Conservation (phyloP, 2,113 vertebrate species). For the Zingel zingel region DNA sequence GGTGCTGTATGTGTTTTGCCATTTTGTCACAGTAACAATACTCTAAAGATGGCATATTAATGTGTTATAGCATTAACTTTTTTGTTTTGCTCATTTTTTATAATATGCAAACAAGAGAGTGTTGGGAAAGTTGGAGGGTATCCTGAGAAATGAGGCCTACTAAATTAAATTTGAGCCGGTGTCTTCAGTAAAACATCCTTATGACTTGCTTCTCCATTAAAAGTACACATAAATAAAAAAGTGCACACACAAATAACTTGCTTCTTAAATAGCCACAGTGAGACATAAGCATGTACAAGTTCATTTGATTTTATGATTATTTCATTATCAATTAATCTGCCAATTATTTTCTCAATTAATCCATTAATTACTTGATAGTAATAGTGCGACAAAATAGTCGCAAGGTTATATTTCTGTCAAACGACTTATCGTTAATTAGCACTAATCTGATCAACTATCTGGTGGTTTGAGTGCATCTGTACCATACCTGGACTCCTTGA, state of each 20-base stretch:
- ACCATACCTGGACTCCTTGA: not conserved
- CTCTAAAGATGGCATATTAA: not conserved
- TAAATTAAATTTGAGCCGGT: not conserved
- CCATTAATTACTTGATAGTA: not conserved
- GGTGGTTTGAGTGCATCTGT: not conserved
- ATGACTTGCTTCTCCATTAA: not conserved
- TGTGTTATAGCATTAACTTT: not conserved
- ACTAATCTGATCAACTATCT: not conserved
- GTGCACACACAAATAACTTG: not conserved
- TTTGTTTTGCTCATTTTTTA: not conserved
- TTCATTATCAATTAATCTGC: not conserved
- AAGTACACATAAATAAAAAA: not conserved
- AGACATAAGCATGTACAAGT: not conserved
- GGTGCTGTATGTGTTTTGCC: no score
- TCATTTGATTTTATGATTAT: not conserved
- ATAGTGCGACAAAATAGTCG: no score
- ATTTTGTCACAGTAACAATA: not conserved
- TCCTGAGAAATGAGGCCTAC: not conserved
- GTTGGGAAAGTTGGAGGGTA: conserved; percentile 2
- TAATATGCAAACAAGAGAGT: not conserved
- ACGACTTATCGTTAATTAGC: no score
- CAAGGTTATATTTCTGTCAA: no score
- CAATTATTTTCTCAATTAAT: not conserved
- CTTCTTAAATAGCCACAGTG: not conserved
- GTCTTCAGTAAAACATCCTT: not conserved